phyloP scores from a whole-genome alignment of 2,113 vertebrate genomes.

The Mustelus asterias region DNA sequence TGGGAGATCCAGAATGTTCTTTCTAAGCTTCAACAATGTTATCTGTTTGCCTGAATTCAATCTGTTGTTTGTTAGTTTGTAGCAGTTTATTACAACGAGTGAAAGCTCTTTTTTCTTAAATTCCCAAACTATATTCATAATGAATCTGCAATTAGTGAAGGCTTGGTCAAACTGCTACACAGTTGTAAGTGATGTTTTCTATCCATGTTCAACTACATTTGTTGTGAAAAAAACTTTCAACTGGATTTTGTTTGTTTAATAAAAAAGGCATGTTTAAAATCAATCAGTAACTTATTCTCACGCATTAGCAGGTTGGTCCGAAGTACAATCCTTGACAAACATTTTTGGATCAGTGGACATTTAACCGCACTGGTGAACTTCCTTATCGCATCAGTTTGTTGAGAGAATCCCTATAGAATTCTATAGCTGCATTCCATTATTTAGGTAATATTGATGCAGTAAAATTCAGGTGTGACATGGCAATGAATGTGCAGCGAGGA shows the following conservation, averaged over 20 bases:
- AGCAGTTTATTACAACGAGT: background rate
- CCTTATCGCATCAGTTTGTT: background rate
- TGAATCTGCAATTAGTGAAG: background rate
- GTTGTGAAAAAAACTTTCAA: background rate
- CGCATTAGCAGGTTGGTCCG: no score
- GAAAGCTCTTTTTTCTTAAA: background rate
- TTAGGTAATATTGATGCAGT: no score
- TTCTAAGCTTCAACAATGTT: conserved; percentile 57
- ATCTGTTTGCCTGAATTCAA: background rate
- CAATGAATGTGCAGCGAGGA: background rate
- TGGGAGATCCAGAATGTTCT: conserved; percentile 76
- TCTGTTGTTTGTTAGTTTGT: background rate
- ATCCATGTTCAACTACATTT: background rate
- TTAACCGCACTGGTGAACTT: background rate
- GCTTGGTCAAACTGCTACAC: background rate
- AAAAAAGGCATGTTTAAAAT: no score
- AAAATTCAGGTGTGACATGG: background rate
- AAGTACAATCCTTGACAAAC: background rate
- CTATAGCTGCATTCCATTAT: background rate
- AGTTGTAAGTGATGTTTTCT: background rate
- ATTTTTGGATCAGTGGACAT: background rate
- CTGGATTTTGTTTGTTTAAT: background rate
- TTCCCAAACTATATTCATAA: background rate
- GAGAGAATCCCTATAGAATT: background rate
- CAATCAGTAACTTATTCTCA: background rate